A percentile compares a stretch with the other conserved stretches of the same genome.
These are phyloP conservation scores for Ophraella communa DNA, from an alignment of 2,888 invertebrate genomes.

Conservation along the genomic window DNA sequence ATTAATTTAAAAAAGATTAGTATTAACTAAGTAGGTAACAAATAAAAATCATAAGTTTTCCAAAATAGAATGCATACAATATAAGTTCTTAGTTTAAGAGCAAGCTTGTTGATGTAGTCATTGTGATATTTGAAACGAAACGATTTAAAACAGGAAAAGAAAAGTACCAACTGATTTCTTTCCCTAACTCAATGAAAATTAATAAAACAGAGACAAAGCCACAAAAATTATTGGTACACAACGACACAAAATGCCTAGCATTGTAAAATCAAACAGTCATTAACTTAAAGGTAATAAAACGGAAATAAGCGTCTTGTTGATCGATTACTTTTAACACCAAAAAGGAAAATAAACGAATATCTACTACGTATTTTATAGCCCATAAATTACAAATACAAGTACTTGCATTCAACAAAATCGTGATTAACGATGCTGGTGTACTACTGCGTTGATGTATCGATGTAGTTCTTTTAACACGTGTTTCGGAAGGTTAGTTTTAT, in stretches of 20 bases:
- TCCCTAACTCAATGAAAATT: too few relatives aligned
- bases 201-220: too few relatives aligned
- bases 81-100: too few relatives aligned
- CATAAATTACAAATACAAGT: conserved; percentile 8
- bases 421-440: neutral
- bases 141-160: too few relatives aligned
- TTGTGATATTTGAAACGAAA: too few relatives aligned
- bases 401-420: neutral
- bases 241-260: neutral
- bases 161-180: too few relatives aligned
- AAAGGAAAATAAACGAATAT: neutral
- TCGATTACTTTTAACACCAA: neutral
- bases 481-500: neutral
- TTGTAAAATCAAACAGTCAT: neutral
- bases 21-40: too few relatives aligned
- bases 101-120: too few relatives aligned
- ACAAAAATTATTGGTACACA: too few relatives aligned
- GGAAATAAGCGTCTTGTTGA: neutral
- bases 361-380: neutral
- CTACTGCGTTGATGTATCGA: neutral
- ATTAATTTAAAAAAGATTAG: too few relatives aligned
- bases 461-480: conserved; percentile 13
- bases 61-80: too few relatives aligned
- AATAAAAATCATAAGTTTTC: too few relatives aligned
- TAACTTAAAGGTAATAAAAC: neutral